Evolutionary conservation across 2,797 vertebrate genomes (phyloP).

Genomic region (Rhabdophis nuchalis): DNA sequence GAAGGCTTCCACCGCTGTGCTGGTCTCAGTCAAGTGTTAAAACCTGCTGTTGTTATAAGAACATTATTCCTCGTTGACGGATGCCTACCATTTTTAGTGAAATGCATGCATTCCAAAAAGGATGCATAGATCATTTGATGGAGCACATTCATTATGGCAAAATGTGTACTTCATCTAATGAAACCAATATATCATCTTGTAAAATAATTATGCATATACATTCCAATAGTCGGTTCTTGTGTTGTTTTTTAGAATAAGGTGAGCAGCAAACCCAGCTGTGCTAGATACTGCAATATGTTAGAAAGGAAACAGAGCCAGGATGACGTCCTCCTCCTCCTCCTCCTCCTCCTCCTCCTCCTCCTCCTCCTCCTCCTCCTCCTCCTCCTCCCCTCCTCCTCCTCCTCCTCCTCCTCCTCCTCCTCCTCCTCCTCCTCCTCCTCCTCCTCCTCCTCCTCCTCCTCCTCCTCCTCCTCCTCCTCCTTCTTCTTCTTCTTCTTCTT

Average conservation of each 20-base stretch:
- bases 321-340: too few species aligned
- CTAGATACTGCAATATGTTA: neutral
- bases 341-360: too few species aligned
- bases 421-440: too few species aligned
- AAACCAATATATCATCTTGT: slow-evolving; percentile 76
- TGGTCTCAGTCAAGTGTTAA: slow-evolving; percentile 67
- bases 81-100: slow-evolving; percentile 74
- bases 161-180: slow-evolving; percentile 75
- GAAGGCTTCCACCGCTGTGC: slow-evolving; percentile 54
- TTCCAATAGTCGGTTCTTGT: slow-evolving; percentile 48
- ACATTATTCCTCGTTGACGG: slow-evolving; percentile 78
- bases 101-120: slow-evolving; percentile 74
- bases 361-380: too few species aligned
- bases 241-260: slow-evolving; percentile 3
- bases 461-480: too few species aligned
- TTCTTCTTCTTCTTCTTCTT: too few species aligned
- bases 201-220: slow-evolving; percentile 71
- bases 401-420: too few species aligned
- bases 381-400: too few species aligned
- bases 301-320: neutral
- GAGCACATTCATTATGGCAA: slow-evolving; percentile 72
- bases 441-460: neutral
- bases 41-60: slow-evolving; percentile 58
- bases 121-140: slow-evolving; percentile 75
- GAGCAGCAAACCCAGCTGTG: neutral